Evolutionary conservation across 2,888 invertebrate species (phyloP), one percentile per base, ranked within the genome.

Genomic region (Eupithecia vulgata): DNA sequence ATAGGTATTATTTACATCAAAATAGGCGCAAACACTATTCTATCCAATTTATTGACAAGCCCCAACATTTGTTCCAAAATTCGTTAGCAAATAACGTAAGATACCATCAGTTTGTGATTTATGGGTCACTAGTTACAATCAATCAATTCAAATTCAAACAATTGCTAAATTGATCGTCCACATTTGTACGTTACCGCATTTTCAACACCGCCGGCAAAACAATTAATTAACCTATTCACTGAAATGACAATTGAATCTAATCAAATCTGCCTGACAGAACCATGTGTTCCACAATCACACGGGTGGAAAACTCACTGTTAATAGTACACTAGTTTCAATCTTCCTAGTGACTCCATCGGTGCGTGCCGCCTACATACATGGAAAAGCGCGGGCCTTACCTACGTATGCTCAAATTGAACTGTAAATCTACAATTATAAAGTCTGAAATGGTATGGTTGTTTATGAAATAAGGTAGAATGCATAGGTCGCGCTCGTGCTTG

Each of bases 291-390:
- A 73, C 78, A 76, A 76, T 72, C 86, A 88, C 85, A 85, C 85
- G 80, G 82, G 86, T 86, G 90, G 88, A 90, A 91, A 91, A 89
- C 88, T 81, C 80, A 83, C 81, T 82, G 88, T 89, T 90, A 90
- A 89, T 93, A 93, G 91, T 93, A 92, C 90, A 90, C 88, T 81
- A 79, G 84, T 81, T 88, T 87, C 91, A 92, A 93, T 93, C 94
- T 94, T 93, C 92, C 91, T 88, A 88, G 86, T 84, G 83, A 83
- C 78, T 88, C 88, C 91, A 92, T 80, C 89, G 88, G 89, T 87
- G 92, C 93, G 92, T 91, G 12, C 86, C 86, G 87, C 88, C 86
- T 88, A 87, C 81, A 92, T 92, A 92, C 91, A 86, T 87, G 85
- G 84, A 85, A 87, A 85, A 85, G 62, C 79, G 76, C 78, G 81